Evolutionary conservation across 2,888 invertebrate species (phyloP).

Genomic region (Hypolimnas misippus): DNA sequence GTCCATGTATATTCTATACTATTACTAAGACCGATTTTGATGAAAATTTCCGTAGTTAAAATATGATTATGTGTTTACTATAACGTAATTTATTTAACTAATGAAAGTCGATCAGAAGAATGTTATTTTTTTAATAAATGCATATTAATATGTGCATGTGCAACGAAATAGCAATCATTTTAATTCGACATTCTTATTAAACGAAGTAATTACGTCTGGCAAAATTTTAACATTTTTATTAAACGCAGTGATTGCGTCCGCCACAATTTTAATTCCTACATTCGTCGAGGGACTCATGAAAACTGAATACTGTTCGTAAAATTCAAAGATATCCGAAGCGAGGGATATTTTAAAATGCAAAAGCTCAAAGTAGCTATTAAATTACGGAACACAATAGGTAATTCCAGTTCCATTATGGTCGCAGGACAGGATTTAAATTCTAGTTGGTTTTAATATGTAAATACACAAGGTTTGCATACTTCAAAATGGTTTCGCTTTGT

Average conservation of each 20-base stretch:
- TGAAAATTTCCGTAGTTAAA: too few species aligned
- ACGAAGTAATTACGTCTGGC: too few species aligned
- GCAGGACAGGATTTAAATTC: constrained; percentile 18
- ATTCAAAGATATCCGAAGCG: constrained; percentile 10
- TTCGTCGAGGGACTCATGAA: not conserved
- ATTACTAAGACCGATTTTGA: too few species aligned
- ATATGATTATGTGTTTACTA: too few species aligned
- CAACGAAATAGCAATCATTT: too few species aligned
- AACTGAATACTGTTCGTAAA: not conserved
- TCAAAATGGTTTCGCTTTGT: constrained; percentile 17
- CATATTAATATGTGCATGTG: too few species aligned
- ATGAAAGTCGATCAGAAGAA: too few species aligned
- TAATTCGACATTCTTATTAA: too few species aligned
- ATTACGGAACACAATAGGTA: constrained; percentile 21
- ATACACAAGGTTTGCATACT: constrained; percentile 17
- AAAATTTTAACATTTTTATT: not conserved
- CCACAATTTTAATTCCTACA: not conserved
- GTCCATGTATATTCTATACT: too few species aligned
- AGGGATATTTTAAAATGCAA: constrained; percentile 1
- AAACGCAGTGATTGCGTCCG: not conserved
- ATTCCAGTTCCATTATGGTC: constrained; percentile 13
- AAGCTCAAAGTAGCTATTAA: constrained; percentile 12
- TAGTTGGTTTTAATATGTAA: constrained; percentile 17
- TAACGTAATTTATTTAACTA: too few species aligned
- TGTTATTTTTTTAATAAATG: too few species aligned